Base-by-base conservation (phyloP, 2,888 invertebrate genomes). In the Busseola fusca region DNA sequence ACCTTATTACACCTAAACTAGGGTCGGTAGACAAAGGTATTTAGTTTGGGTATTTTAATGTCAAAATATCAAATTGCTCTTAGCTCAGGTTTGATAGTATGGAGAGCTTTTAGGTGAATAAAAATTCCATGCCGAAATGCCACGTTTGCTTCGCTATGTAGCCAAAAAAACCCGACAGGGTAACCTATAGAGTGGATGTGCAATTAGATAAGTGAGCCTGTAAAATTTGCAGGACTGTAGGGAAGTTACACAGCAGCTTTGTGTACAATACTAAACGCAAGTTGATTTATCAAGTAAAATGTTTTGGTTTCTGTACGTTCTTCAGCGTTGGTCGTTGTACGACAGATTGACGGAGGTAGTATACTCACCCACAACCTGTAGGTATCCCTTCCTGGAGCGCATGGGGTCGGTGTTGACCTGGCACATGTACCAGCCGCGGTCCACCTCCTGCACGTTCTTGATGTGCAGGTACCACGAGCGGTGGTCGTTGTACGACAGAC, bases 371-470 rank as follows among this genome's bases (percentile, higher is more conserved):
- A 98, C 98, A 83, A 98, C 98, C 96, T 98, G 98, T 48, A 98
- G 96, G 91, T 98, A 98, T 69, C 98, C 98, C 90, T 98, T 98
- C 71, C 98, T 96, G 76, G 98, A 98, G 82, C 98, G 96, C 98
- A 98, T 98, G n/a, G 98, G 98, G 93, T 98, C 98, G 1, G 98
- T 98, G 94, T 98, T 98, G 84, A 98, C 97, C 93, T 98, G 98
- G 91, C 98, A 98, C 98, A 98, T 98, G 89, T 97, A 98, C 98
- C 98, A 98, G 75, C 98, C 98, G 3, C 98, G 96, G 94, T 98
- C 98, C 59, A 97, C 96, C 91, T 98, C 98, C 90, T 98, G 98
- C 45, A 98, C 98, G 89, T 97, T 97, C 92, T 97, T 97, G 92
- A 98, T 98, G 91, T 98, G 98, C 79, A 98, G 96, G 93, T 98